These are phyloP conservation scores for Trichoplusia ni DNA, from an alignment of 1,140 invertebrate genomes.

Conservation along the genomic window DNA sequence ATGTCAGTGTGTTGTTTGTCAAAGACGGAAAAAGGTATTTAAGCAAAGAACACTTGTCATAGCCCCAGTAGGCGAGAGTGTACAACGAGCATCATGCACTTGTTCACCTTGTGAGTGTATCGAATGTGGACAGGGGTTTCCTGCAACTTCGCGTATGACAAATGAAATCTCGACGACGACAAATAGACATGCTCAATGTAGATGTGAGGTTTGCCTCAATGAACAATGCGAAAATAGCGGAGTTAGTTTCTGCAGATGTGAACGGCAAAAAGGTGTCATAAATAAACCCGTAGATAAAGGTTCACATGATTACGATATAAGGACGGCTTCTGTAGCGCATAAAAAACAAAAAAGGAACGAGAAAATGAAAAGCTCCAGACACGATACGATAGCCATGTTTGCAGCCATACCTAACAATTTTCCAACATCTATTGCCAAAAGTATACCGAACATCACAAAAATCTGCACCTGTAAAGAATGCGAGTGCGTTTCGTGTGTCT, in stretches of 20 bases:
- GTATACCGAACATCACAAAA: neutral
- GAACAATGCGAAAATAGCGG: constrained; percentile 39
- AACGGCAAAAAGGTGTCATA: constrained; percentile 37
- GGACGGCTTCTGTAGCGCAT: constrained; percentile 17
- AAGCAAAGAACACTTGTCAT: constrained; percentile 37
- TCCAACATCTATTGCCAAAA: neutral
- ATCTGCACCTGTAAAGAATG: constrained; percentile 35
- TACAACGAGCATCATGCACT: constrained; percentile 38
- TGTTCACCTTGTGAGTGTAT: constrained; percentile 59
- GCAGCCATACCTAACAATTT: too few species aligned
- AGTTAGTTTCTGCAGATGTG: constrained; percentile 44
- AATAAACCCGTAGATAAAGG: constrained; percentile 47
- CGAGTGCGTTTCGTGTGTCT: constrained; percentile 46
- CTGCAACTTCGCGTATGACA: constrained; percentile 35
- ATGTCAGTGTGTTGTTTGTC: constrained; percentile 53
- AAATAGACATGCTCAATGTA: constrained; percentile 37
- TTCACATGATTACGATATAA: constrained; percentile 51
- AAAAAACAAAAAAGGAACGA: neutral
- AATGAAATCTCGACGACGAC: constrained; percentile 47
- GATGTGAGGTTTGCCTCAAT: constrained; percentile 47
- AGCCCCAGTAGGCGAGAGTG: constrained; percentile 35
- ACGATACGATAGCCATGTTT: too few species aligned
- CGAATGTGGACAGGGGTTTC: constrained; percentile 46
- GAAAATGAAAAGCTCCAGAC: too few species aligned
- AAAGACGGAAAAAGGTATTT: neutral